phyloP scores from a whole-genome alignment of 2,797 vertebrate species.

The Dendrocincla tyrannina region DNA sequence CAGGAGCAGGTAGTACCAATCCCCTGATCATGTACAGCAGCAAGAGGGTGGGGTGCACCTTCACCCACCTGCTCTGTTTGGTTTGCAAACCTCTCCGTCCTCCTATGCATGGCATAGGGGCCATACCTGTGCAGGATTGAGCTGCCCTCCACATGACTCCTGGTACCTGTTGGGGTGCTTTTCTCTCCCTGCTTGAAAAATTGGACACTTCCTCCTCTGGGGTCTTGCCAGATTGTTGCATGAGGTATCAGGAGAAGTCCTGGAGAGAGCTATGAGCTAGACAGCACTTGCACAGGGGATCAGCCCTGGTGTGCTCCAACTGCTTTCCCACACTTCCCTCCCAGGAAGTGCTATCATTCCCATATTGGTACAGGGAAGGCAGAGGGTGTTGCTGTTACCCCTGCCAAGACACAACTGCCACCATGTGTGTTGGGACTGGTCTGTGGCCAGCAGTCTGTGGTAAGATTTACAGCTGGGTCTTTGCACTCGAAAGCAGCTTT shows the following conservation, averaged over 20 bases:
- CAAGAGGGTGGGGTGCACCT: neutral
- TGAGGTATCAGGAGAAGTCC: neutral
- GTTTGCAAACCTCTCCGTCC: neutral
- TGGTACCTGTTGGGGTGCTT: rapidly evolving
- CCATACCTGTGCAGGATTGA: rapidly evolving
- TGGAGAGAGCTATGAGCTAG: neutral
- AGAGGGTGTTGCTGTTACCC: neutral
- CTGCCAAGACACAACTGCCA: neutral
- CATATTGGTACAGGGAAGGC: rapidly evolving
- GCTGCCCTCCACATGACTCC: neutral
- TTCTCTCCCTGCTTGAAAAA: neutral
- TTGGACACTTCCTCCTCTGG: neutral
- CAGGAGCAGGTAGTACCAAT: neutral
- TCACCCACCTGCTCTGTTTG: neutral
- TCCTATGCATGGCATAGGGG: rapidly evolving
- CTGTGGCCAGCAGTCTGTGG: neutral
- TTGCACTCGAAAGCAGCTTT: neutral
- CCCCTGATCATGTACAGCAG: rapidly evolving
- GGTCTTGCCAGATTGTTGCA: neutral
- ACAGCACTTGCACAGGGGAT: neutral
- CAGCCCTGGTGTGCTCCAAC: neutral
- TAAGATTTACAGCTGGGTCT: neutral
- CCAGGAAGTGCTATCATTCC: neutral
- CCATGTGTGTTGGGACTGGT: neutral
- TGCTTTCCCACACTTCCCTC: neutral